Conservation (phyloP, 2,113 vertebrate genomes). For the Syngnathoides biaculeatus region DNA sequence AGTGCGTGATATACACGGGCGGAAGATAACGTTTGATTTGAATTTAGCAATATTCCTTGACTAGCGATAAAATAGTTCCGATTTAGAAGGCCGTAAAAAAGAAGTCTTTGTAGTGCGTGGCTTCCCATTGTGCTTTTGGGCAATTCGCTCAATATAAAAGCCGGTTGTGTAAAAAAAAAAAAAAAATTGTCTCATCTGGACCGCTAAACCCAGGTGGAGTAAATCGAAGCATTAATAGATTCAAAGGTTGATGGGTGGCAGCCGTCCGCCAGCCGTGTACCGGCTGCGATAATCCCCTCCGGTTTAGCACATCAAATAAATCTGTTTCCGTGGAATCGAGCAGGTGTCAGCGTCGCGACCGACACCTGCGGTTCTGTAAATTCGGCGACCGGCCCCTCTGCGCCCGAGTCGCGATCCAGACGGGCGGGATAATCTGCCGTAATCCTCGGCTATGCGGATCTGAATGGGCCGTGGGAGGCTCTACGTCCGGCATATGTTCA, state of each 20-base stretch:
- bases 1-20: not conserved
- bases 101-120: not conserved
- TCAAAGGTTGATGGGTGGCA: conserved; percentile 12
- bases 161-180: conserved; percentile 13
- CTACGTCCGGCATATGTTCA: too few species aligned
- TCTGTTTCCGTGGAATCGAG: conserved; percentile 43
- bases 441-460: conserved; percentile 56
- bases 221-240: conserved; percentile 52
- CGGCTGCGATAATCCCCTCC: conserved; percentile 37
- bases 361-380: conserved; percentile 35
- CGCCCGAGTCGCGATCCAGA: conserved; percentile 41
- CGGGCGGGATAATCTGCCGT: conserved; percentile 66
- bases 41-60: not conserved
- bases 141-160: conserved; percentile 30
- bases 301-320: conserved; percentile 44
- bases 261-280: conserved; percentile 17
- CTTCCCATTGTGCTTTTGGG: not conserved
- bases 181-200: conserved; percentile 19
- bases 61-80: not conserved
- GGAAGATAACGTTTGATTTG: not conserved
- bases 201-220: conserved; percentile 21
- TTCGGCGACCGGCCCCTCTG: conserved; percentile 20
- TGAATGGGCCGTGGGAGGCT: conserved; percentile 19
- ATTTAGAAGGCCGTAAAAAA: not conserved
- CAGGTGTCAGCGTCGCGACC: conserved; percentile 45